These are phyloP conservation scores for Melanargia galathea DNA, from an alignment of 2,888 invertebrate species.

Conservation along the genomic window DNA sequence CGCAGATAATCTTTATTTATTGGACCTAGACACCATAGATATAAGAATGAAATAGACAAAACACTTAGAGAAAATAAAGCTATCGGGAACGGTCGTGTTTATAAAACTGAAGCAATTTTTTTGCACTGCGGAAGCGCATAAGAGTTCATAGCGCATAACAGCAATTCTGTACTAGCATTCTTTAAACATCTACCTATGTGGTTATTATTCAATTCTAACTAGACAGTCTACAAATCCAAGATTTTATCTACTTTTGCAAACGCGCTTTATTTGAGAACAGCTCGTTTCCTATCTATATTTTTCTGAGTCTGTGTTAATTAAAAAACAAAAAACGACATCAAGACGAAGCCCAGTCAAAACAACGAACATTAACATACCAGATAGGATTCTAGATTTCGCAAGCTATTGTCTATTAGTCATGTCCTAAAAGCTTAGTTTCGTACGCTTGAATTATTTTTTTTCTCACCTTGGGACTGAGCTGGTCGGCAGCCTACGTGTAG, in stretches of 20 bases:
- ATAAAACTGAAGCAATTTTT: not conserved
- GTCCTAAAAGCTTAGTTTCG: conserved; percentile 59
- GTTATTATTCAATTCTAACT: not conserved
- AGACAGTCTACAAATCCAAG: not conserved
- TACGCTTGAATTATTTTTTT: conserved; percentile 65
- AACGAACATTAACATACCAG: conserved; percentile 26
- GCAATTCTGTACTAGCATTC: too few species aligned
- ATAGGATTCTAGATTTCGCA: conserved; percentile 46
- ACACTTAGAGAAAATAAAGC: not conserved
- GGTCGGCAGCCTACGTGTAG: conserved; percentile 63
- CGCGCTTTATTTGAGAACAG: not conserved
- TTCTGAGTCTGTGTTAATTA: not conserved
- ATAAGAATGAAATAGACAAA: not conserved
- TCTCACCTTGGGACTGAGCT: conserved; percentile 47
- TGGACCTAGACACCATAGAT: conserved; percentile 4
- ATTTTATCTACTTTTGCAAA: not conserved
- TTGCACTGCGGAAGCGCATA: too few species aligned
- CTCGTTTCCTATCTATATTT: not conserved
- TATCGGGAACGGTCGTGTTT: not conserved
- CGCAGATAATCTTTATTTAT: conserved; percentile 14
- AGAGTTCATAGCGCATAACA: too few species aligned
- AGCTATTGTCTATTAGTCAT: conserved; percentile 73
- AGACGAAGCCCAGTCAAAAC: not conserved
- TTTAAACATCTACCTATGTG: too few species aligned
- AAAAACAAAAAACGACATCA: conserved; percentile 9